Evolutionary conservation across 2,113 vertebrate species (phyloP).

Genomic region (Brachyhypopomus gauderio): DNA sequence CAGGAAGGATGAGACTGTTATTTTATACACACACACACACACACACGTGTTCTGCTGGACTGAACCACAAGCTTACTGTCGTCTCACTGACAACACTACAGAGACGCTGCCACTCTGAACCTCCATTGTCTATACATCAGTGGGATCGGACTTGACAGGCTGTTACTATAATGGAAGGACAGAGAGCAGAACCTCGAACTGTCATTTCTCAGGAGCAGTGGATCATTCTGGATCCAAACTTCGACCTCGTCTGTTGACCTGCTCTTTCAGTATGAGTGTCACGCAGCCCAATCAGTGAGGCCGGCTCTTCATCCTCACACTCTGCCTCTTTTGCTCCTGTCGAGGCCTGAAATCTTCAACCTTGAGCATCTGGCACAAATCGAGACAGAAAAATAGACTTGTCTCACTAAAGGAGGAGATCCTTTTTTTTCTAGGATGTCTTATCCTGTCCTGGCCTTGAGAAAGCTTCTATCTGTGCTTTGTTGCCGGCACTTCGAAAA

Average conservation of each 20-base stretch:
- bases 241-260: slow-evolving; percentile 2
- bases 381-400: slow-evolving; percentile 27
- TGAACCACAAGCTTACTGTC: no score
- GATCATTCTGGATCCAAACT: slow-evolving; percentile 10
- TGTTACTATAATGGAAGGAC: no score
- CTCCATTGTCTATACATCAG: neutral
- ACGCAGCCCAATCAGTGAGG: neutral
- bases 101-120: neutral
- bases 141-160: no score
- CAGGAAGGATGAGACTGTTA: no score
- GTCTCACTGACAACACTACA: no score
- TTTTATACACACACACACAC: no score
- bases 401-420: slow-evolving; percentile 7
- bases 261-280: neutral
- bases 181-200: neutral
- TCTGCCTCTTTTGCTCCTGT: slow-evolving; percentile 13
- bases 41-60: no score
- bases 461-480: slow-evolving; percentile 23
- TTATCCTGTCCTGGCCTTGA: slow-evolving; percentile 34
- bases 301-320: slow-evolving; percentile 6
- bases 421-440: neutral
- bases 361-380: slow-evolving; percentile 23
- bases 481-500: slow-evolving; percentile 10
- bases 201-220: neutral
- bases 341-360: slow-evolving; percentile 7